Evolutionary conservation across 1,140 invertebrate species (phyloP).

Genomic region (Drosophila elegans): DNA sequence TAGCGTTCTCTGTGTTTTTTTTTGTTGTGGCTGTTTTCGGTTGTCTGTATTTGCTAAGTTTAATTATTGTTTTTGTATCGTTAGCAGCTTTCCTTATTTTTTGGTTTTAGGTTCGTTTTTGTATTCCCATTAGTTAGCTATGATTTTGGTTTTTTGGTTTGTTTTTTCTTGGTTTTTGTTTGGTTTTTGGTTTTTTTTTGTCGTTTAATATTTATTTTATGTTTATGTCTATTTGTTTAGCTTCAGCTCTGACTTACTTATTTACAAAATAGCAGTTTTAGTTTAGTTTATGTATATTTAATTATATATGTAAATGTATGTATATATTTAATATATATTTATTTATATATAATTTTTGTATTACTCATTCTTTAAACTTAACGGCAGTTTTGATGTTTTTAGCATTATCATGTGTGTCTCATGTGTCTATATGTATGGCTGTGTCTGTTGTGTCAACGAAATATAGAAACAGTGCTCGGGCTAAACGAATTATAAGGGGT

Average conservation of each 20-base stretch:
- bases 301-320: constrained; percentile 61
- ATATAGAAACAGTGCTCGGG: constrained; percentile 26
- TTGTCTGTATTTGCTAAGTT: constrained; percentile 73
- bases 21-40: constrained; percentile 41
- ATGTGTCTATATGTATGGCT: constrained; percentile 48
- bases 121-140: constrained; percentile 52
- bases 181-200: not conserved
- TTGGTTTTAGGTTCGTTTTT: constrained; percentile 50
- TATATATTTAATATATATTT: constrained; percentile 61
- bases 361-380: constrained; percentile 80
- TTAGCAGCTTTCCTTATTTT: constrained; percentile 76
- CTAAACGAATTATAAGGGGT: no score
- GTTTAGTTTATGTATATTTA: constrained; percentile 67
- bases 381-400: constrained; percentile 83
- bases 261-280: constrained; percentile 79
- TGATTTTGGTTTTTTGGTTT: constrained; percentile 30
- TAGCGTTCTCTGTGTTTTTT: constrained; percentile 14
- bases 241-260: constrained; percentile 75
- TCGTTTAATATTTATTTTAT: constrained; percentile 42
- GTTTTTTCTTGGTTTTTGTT: constrained; percentile 24
- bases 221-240: constrained; percentile 75
- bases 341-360: constrained; percentile 66
- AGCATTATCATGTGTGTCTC: constrained; percentile 60
- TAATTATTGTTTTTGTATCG: constrained; percentile 83
- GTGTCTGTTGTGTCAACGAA: constrained; percentile 38